Base-by-base conservation (phyloP, 2,113 vertebrate genomes). In the Polyodon spathula region DNA sequence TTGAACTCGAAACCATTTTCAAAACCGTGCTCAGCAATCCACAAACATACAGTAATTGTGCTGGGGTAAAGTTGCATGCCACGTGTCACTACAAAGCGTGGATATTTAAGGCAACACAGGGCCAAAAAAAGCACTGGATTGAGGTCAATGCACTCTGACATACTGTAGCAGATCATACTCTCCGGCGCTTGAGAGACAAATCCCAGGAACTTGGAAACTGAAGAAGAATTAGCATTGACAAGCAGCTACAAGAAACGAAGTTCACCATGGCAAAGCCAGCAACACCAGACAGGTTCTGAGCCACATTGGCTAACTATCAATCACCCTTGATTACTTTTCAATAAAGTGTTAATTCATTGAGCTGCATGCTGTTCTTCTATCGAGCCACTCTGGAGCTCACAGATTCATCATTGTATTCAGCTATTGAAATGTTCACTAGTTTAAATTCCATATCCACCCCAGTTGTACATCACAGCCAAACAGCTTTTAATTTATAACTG, bases 101-200 rank as follows among this genome's bases (percentile, higher is more conserved):
- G n/a, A n/a, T n/a, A n/a, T n/a, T n/a, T n/a, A n/a, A n/a, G n/a
- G n/a, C n/a, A n/a, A n/a, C n/a, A n/a, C n/a, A n/a, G n/a, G n/a
- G n/a, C n/a, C n/a, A n/a, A n/a, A n/a, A 16, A 64, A 37, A 8
- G 11, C 50, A 37, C 6, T 8, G 6, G 16, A 3, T 37, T 42
- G 40, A 58, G 59, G 50, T 62, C 55, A 58, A 52, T 56, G 61
- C n/a, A 15, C 60, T 52, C 17, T 16, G 37, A 17, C 16, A 15
- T 44, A 44, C 51, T 44, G 44, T 40, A 69, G 40, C 63, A 69
- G 65, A 65, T 65, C 59, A 63, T 54, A 38, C 37, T 54, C 46
- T 50, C 8, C 11, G 11, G n/a, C 10, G 46, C 6, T 11, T 12
- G 11, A n/a, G 5, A 14, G 46, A 5, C 46, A 50, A 10, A n/a